Evolutionary conservation across 2,797 vertebrate species (phyloP).

Genomic region (Myotis vivesi): DNA sequence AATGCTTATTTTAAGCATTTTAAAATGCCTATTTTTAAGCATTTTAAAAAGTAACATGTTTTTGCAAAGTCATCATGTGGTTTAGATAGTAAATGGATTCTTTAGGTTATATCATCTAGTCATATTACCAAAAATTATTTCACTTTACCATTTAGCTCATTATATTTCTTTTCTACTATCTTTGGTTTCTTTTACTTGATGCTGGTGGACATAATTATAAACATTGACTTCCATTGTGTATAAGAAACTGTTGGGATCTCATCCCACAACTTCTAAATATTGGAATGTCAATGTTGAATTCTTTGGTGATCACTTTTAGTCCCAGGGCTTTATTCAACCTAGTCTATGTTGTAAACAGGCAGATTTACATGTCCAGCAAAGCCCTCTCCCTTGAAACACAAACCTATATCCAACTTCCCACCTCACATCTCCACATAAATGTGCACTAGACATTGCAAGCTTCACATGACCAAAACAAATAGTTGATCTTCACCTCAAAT

Average conservation of each 20-base stretch:
- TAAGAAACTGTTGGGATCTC: not conserved
- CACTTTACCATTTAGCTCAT: not conserved
- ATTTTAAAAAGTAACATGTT: constrained; percentile 4
- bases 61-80: not conserved
- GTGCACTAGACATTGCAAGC: not conserved
- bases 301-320: not conserved
- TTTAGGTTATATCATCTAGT: not conserved
- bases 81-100: not conserved
- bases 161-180: not conserved
- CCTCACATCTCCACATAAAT: not conserved
- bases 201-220: not conserved
- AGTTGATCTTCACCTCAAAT: not conserved
- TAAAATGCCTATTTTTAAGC: not conserved
- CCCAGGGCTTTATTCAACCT: not conserved
- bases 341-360: not conserved
- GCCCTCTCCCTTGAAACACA: not conserved
- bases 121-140: not conserved
- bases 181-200: not conserved
- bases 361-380: not conserved
- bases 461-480: not conserved
- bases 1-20: not conserved
- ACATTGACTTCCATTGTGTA: not conserved
- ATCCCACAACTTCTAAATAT: not conserved
- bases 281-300: not conserved
- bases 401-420: not conserved